Percentiles rank a stretch among this genome's conserved stretches.
Conservation (phyloP, 2,113 vertebrate species). For the Hippopotamus amphibius region DNA sequence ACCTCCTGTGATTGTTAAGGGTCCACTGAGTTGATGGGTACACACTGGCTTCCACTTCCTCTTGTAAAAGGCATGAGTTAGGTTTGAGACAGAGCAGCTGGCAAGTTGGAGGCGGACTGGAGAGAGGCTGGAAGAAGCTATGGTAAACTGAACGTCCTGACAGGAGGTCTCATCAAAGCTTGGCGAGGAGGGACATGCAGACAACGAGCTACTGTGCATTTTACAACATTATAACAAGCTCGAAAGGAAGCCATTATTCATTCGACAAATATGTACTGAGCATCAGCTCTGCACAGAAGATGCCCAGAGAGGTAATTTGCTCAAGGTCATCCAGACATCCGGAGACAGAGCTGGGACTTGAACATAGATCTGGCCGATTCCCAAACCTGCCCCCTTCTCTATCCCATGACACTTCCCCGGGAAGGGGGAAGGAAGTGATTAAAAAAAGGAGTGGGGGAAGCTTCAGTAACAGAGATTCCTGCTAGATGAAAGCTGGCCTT, state of each 20-base stretch:
- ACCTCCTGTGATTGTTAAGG: background rate
- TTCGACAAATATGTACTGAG: rapidly evolving
- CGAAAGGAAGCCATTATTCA: background rate
- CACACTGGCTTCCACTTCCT: background rate
- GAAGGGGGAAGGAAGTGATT: background rate
- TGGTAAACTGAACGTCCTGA: background rate
- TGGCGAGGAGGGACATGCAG: background rate
- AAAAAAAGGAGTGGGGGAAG: rapidly evolving
- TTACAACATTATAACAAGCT: rapidly evolving
- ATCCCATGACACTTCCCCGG: background rate
- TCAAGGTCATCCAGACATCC: background rate
- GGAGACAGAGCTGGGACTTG: background rate
- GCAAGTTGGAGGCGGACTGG: rapidly evolving
- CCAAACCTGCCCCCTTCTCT: background rate
- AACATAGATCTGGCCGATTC: background rate
- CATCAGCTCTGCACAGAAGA: background rate
- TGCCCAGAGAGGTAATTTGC: background rate
- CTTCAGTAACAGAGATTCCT: background rate
- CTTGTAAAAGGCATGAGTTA: background rate
- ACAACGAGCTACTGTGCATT: rapidly evolving
- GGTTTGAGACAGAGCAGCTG: background rate
- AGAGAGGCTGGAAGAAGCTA: background rate
- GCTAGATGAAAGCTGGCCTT: background rate
- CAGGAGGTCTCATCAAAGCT: background rate
- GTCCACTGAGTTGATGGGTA: background rate